phyloP scores from a whole-genome alignment of 2,797 vertebrate species.

The Diplodus puntazzo region DNA sequence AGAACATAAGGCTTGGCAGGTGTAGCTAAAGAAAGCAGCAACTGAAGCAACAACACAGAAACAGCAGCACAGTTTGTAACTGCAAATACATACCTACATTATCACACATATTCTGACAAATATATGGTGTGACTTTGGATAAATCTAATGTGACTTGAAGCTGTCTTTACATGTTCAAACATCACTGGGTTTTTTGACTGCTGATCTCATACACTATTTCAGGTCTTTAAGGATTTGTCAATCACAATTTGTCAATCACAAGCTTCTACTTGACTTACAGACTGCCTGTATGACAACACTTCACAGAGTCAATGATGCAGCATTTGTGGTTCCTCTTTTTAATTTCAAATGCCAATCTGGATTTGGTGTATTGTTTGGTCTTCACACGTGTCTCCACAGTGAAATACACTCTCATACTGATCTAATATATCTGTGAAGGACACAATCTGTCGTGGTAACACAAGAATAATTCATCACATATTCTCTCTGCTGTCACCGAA shows the following conservation, averaged over 20 bases:
- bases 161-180: neutral
- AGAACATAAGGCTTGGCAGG: neutral
- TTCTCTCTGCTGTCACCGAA: conserved; percentile 24
- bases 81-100: neutral
- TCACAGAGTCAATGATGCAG: neutral
- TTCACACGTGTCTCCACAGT: neutral
- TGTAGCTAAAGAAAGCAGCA: neutral
- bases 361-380: neutral
- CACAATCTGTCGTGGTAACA: conserved; percentile 27
- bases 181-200: neutral
- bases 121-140: neutral
- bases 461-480: conserved; percentile 48
- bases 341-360: neutral
- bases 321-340: neutral
- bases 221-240: neutral
- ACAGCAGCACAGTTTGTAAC: neutral
- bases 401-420: conserved; percentile 11
- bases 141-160: neutral
- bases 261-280: neutral
- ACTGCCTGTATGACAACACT: neutral
- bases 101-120: neutral
- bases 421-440: conserved; percentile 38
- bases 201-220: neutral
- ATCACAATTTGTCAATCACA: conserved; percentile 6
- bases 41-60: neutral